Evolutionary conservation across 2,113 vertebrate species (phyloP).

Genomic region (Etia nguti): DNA sequence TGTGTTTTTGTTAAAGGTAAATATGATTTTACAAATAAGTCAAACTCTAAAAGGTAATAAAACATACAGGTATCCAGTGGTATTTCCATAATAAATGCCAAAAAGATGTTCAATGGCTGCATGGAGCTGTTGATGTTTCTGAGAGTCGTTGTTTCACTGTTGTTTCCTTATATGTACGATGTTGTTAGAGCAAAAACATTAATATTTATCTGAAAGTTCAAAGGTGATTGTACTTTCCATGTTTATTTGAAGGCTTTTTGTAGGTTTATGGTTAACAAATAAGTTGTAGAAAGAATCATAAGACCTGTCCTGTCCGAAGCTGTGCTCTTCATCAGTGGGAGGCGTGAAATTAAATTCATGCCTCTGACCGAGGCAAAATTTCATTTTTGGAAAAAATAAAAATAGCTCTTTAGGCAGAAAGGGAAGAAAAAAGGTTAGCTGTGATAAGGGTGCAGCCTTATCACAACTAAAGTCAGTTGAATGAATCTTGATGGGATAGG

Average conservation of each 20-base stretch:
- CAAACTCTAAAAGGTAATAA: neutral
- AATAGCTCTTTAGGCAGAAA: neutral
- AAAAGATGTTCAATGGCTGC: neutral
- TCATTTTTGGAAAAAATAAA: slow-evolving; percentile 16
- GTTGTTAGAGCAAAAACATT: neutral
- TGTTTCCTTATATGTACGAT: neutral
- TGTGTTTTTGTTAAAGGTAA: neutral
- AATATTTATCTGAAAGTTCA: neutral
- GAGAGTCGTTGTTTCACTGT: neutral
- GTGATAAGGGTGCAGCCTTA: neutral
- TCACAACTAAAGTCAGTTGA: neutral
- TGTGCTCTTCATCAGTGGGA: slow-evolving; percentile 11
- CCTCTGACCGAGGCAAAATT: neutral
- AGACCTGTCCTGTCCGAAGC: slow-evolving; percentile 2
- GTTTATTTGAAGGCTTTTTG: neutral
- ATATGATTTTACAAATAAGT: neutral
- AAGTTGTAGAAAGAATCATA: neutral
- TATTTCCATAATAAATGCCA: neutral
- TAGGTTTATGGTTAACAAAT: neutral
- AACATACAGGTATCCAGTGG: neutral
- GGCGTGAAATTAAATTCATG: slow-evolving; percentile 17
- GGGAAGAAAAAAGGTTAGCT: neutral
- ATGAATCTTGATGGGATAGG: neutral
- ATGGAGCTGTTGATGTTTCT: neutral
- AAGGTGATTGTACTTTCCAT: neutral